phyloP scores from a whole-genome alignment of 1,140 invertebrate genomes.

The Belonocnema kinseyi region DNA sequence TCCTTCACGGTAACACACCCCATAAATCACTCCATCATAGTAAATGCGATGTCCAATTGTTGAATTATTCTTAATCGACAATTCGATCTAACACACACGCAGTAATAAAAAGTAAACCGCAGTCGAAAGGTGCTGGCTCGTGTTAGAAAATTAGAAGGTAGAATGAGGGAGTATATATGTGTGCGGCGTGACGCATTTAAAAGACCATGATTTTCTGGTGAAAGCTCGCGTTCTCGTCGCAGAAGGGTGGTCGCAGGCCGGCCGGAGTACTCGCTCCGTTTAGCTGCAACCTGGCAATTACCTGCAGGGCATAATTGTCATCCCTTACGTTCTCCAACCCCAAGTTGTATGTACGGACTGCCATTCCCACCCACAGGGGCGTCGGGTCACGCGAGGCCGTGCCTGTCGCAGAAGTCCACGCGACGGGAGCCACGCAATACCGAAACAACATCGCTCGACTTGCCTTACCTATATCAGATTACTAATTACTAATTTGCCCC shows the following conservation, averaged over 20 bases:
- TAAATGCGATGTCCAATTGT: constrained; percentile 6
- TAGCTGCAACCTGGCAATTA: constrained; percentile 71
- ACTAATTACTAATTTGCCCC: constrained; percentile 75
- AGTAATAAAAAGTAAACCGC: constrained; percentile 1
- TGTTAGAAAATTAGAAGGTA: constrained; percentile 49
- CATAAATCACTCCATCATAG: constrained; percentile 27
- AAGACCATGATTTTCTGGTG: constrained; percentile 65
- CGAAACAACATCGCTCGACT: constrained; percentile 68
- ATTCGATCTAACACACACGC: not conserved
- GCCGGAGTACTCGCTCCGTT: constrained; percentile 57
- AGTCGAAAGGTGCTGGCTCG: constrained; percentile 1
- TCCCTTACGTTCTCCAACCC: constrained; percentile 68
- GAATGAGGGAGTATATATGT: constrained; percentile 4
- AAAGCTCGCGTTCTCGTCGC: constrained; percentile 62
- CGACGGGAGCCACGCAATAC: constrained; percentile 73
- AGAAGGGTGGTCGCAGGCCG: constrained; percentile 42
- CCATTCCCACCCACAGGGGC: constrained; percentile 51
- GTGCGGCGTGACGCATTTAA: constrained; percentile 61
- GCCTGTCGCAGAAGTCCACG: constrained; percentile 75
- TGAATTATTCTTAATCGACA: constrained; percentile 5
- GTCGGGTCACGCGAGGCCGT: constrained; percentile 74
- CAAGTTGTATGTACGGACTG: constrained; percentile 48
- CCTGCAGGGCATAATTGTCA: constrained; percentile 74
- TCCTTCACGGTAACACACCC: not conserved
- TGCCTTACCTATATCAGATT: constrained; percentile 71